phyloP scores from a whole-genome alignment of 92 coral and sea anemone genomes.

The Epizoanthus illoricatus region DNA sequence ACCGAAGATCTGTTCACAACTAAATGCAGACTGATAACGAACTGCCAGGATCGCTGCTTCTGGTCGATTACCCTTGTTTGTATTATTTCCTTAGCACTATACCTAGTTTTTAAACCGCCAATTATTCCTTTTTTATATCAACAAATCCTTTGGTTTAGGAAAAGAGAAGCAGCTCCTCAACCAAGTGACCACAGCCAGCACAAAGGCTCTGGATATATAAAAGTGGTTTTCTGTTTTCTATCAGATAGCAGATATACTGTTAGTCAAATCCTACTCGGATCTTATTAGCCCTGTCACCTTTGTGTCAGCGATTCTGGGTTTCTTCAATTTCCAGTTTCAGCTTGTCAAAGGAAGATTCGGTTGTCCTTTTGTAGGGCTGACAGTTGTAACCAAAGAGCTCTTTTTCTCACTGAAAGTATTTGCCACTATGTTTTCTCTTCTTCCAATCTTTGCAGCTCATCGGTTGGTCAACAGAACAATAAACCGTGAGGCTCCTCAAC shows the following conservation, averaged over 20 bases:
- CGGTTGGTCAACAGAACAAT: neutral
- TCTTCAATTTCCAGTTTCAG: conserved; percentile 41
- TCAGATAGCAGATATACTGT: neutral
- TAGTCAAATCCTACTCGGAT: neutral
- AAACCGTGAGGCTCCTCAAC: conserved; percentile 1
- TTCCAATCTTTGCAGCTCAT: conserved; percentile 23
- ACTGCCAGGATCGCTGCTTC: conserved; percentile 48
- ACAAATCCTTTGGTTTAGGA: neutral
- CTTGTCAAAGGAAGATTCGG: conserved; percentile 3
- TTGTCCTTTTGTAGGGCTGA: conserved; percentile 50
- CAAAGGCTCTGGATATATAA: neutral
- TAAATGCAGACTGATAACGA: conserved; percentile 23
- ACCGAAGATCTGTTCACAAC: conserved; percentile 45
- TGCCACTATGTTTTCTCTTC: conserved; percentile 19
- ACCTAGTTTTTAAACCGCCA: conserved; percentile 47
- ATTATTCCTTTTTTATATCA: neutral
- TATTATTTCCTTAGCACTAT: conserved; percentile 18
- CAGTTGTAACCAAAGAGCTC: conserved; percentile 44
- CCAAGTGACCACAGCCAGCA: neutral
- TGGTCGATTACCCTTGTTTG: conserved; percentile 28
- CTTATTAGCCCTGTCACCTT: neutral
- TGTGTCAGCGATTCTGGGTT: conserved; percentile 6
- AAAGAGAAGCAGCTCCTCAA: no score
- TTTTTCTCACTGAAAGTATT: conserved; percentile 32
- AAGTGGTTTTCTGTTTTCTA: neutral